phyloP scores from a whole-genome alignment of 1,140 invertebrate genomes.

The Orchesella cincta region DNA sequence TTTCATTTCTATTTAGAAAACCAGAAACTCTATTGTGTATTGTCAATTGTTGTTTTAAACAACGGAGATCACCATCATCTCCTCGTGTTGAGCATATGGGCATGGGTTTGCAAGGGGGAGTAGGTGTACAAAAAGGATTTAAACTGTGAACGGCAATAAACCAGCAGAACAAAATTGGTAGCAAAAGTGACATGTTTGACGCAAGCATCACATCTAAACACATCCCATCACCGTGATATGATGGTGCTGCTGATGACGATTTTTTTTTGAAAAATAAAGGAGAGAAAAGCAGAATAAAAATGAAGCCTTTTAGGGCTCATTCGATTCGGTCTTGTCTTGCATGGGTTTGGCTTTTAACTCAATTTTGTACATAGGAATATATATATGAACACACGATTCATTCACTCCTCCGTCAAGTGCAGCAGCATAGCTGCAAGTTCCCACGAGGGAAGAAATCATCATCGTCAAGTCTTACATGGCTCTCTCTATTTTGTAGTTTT shows the following conservation, averaged over 20 bases:
- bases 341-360: neutral
- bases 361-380: no score
- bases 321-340: neutral
- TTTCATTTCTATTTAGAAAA: no score
- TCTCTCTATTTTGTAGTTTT: neutral
- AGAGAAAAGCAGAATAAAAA: constrained; percentile 2
- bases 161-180: neutral
- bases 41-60: no score
- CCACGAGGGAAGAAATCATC: no score
- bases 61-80: no score
- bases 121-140: neutral
- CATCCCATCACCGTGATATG: no score
- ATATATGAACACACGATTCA: no score
- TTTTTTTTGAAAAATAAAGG: neutral
- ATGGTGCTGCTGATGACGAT: no score
- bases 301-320: neutral
- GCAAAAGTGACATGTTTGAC: constrained; percentile 5
- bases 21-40: no score
- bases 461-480: neutral
- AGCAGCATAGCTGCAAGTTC: no score
- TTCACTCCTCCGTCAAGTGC: neutral
- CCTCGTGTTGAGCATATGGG: no score
- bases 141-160: constrained; percentile 1
- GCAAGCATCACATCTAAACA: neutral
- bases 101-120: no score